Percentiles rank a stretch among this genome's conserved stretches.
Evolutionary conservation across 2,797 vertebrate species (phyloP).

Genomic region (Malurus splendens): DNA sequence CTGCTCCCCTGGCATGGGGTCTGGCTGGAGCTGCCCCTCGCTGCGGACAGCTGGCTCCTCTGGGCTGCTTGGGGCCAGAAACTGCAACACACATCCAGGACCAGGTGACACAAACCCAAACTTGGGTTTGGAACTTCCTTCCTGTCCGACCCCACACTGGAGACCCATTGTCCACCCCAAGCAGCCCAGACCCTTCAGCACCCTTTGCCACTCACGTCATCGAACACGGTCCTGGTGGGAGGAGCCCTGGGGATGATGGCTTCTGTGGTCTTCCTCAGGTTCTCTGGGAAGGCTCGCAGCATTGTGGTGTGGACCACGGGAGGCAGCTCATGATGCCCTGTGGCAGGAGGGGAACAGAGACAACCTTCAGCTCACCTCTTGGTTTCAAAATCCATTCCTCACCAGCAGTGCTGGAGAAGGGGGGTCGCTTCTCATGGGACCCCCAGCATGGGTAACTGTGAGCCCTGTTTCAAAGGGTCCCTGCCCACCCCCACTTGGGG

Average conservation of each 20-base stretch:
- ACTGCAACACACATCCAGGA: constrained; percentile 37
- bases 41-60: constrained; percentile 6
- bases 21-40: neutral
- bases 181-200: neutral
- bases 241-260: constrained; percentile 71
- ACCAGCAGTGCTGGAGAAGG: neutral
- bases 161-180: neutral
- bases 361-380: neutral
- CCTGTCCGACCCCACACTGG: accelerated
- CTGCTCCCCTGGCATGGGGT: neutral
- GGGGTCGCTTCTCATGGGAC: accelerated
- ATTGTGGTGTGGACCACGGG: constrained; percentile 94
- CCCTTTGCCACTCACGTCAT: constrained; percentile 69
- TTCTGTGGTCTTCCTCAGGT: constrained; percentile 74
- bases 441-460: accelerated
- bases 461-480: neutral
- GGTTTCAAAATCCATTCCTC: neutral
- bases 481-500: accelerated
- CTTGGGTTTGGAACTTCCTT: neutral
- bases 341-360: neutral
- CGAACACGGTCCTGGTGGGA: constrained; percentile 55
- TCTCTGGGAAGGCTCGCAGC: constrained; percentile 83
- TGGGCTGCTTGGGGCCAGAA: neutral
- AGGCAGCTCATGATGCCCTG: constrained; percentile 92
- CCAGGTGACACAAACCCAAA: neutral